These are phyloP conservation scores for Aphelocoma coerulescens DNA, from an alignment of 2,113 vertebrate genomes.

Conservation along the genomic window DNA sequence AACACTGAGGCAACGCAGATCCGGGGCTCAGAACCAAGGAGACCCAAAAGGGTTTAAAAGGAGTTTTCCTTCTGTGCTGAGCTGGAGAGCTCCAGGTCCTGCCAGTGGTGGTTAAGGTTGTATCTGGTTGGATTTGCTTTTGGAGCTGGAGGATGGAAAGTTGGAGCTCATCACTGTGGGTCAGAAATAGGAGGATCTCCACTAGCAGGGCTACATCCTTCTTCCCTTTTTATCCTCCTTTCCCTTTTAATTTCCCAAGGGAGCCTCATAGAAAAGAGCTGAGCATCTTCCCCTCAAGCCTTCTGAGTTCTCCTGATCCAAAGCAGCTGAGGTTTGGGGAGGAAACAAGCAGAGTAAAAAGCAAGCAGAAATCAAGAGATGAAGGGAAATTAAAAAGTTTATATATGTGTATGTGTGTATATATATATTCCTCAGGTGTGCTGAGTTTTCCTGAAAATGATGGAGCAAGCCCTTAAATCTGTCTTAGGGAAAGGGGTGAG, in stretches of 20 bases:
- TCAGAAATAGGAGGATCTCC: background rate
- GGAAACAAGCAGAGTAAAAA: background rate
- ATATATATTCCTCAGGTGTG: background rate
- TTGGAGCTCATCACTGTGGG: background rate
- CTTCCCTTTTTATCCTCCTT: rapidly evolving
- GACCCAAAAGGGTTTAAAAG: background rate
- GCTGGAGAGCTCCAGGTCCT: background rate
- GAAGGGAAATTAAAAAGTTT: background rate
- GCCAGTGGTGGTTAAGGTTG: rapidly evolving
- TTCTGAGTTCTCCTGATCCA: background rate
- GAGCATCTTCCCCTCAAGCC: background rate
- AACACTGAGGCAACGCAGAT: rapidly evolving
- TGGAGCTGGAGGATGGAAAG: background rate
- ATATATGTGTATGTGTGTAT: rapidly evolving
- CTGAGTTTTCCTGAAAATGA: background rate
- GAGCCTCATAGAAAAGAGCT: background rate
- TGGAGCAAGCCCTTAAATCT: background rate
- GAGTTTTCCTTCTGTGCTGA: background rate
- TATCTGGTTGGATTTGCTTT: background rate
- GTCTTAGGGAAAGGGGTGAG: background rate
- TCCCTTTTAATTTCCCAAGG: background rate
- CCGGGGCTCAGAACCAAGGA: background rate
- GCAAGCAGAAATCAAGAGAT: background rate
- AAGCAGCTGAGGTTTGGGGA: background rate
- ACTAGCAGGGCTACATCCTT: background rate